Base-by-base conservation (phyloP, 2,888 invertebrate species). In the Hipparchia semele region DNA sequence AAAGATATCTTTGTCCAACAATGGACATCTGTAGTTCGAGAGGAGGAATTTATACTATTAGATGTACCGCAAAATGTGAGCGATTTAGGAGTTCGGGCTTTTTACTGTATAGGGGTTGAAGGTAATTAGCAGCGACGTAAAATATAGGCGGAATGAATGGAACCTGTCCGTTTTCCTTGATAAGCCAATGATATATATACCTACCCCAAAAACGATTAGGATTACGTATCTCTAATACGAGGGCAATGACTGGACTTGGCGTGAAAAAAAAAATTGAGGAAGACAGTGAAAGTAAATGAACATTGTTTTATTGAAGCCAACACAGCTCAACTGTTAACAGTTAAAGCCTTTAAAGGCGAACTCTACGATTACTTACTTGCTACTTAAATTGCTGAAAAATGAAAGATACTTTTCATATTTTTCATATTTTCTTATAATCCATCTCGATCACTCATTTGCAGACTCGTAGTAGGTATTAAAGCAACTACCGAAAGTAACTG, bases 51-150 rank as follows among this genome's bases (percentile, higher is more conserved):
- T 23, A 23, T 23, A 23, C 23, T 23, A 23, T 23, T 23, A 23
- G 23, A 6, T 46, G 6, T 46, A 46, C 6, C 8, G 49, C 8
- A 58, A 56, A 23, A 13, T 8, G 13, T 7, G 2, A 7, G 56
- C 2, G 2, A 8, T 56, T 13, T 13, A 13, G n/a, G n/a, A 23
- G 2, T 58, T 13, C 23, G 58, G 58, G 8, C 23, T 13, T 13
- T 58, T 58, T 23, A 58, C 10, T 2, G 13, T 13, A 56, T 56
- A 58, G 45, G 70, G 10, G 59, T 39, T 60, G 39, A 33, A 64
- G 60, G 51, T 64, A 51, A 54, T 70, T 56, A 62, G 46, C 46
- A 46, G 62, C 13, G 62, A 62, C 46, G 62, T 46, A 46, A 62
- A 46, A 49, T 62, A 45, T 62, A 33, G 59, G 1, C 33, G 10